Percentiles rank a stretch among this genome's conserved stretches.
Evolutionary conservation across 2,888 invertebrate species (phyloP).

Genomic region (Dryadula phaetusa): DNA sequence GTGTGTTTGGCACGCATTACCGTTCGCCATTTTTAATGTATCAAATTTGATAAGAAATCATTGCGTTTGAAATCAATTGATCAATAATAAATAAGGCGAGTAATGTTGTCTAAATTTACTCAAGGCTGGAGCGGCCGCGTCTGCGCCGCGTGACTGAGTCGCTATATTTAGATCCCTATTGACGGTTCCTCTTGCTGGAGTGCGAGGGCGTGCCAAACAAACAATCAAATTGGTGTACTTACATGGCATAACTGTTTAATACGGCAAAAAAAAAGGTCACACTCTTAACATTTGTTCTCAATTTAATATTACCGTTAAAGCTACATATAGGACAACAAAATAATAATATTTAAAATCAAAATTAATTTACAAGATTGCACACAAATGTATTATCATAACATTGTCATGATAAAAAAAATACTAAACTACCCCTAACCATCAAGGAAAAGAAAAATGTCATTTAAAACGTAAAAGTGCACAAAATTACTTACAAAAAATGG

Average conservation of each 20-base stretch:
- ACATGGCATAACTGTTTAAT: constrained; percentile 11
- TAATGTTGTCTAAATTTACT: constrained; percentile 50
- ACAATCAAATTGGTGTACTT: constrained; percentile 51
- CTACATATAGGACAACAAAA: background rate
- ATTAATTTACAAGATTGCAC: too few species aligned
- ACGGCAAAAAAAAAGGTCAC: background rate
- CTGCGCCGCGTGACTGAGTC: constrained; percentile 53
- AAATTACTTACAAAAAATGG: background rate
- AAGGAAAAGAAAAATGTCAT: too few species aligned
- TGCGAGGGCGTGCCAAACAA: constrained; percentile 68
- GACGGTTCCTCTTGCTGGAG: constrained; percentile 58
- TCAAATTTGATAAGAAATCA: constrained; percentile 11
- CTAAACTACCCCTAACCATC: too few species aligned
- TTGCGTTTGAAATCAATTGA: constrained; percentile 21
- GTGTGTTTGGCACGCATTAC: background rate
- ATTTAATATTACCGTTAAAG: background rate
- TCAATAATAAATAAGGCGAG: constrained; percentile 38
- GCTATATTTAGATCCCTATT: constrained; percentile 55
- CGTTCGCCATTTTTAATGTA: background rate
- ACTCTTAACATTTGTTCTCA: background rate
- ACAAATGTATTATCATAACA: too few species aligned
- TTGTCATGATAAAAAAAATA: too few species aligned
- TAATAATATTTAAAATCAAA: too few species aligned
- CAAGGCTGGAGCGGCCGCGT: constrained; percentile 54
- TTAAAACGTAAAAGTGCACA: background rate